Evolutionary conservation across 2,888 invertebrate genomes (phyloP), one percentile per base, ranked within the genome.

Genomic region (Rhingia rostrata): DNA sequence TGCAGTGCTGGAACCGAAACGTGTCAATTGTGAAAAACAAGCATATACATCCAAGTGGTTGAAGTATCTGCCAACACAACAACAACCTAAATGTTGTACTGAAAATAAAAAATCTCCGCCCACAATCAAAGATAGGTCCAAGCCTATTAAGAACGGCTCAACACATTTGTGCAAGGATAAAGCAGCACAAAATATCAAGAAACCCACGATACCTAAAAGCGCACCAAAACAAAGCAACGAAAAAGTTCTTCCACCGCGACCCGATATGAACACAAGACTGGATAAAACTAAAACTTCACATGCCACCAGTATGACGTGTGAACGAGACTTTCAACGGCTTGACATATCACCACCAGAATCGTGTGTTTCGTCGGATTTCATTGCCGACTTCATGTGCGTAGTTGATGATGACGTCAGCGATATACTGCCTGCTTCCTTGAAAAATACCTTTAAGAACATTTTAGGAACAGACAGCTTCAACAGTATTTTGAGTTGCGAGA

Each of bases 381-480:
- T 64, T 7, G 4, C 39, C 1, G 69, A 58, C 41, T 7, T 43
- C 32, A 9, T 32, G 22, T 2, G 64, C 2, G 58, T 45, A 22
- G 45, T 67, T 14, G 47, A 54, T 22, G 63, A 74, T 7, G 47
- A 53, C 35, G 49, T 41, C 0, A 67, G 74, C 51, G 22, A 30
- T 6, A 74, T 74, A 3, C 49, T 84, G 6, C 43, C 83, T 1
- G 6, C 30, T 10, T 79, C 83, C 10, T 22, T 74, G 7, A 70
- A 75, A 22, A 45, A 47, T 1, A 30, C 7, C 6, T 67, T 69
- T n/a, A 70, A 61, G n/a, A 75, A 72, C 61, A 12, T 75, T 1
- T 80, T 80, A 53, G 84, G 84, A 1, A 79, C 74, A 0, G 80
- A 84, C 33, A 56, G 41, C 10, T 64, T 84, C 10, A 45, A 32